These are phyloP conservation scores for Eristalis tenax DNA, from an alignment of 2,888 invertebrate species.

Conservation along the genomic window DNA sequence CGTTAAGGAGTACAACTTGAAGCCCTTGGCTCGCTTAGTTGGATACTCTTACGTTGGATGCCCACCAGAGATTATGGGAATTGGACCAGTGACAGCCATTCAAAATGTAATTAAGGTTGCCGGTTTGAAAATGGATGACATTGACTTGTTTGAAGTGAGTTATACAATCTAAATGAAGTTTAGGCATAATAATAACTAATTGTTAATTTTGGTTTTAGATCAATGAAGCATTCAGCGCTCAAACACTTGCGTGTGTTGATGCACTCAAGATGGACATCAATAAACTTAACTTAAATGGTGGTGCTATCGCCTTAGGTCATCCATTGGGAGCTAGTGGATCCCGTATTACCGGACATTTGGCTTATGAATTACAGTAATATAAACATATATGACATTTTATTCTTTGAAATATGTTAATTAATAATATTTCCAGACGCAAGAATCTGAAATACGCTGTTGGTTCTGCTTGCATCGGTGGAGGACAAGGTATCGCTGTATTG, in stretches of 20 bases:
- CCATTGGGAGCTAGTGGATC: slow-evolving; percentile 97
- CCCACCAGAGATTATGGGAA: slow-evolving; percentile 98
- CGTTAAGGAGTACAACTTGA: slow-evolving; percentile 89
- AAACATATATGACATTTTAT: slow-evolving; percentile 74
- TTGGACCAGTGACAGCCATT: slow-evolving; percentile 97
- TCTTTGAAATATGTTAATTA: slow-evolving; percentile 65
- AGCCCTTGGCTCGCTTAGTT: slow-evolving; percentile 94
- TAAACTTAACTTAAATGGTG: slow-evolving; percentile 96
- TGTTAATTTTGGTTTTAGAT: slow-evolving; percentile 84
- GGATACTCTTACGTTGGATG: slow-evolving; percentile 97
- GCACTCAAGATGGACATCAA: slow-evolving; percentile 92
- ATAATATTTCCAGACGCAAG: slow-evolving; percentile 85
- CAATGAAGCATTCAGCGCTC: slow-evolving; percentile 99
- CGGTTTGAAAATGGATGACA: slow-evolving; percentile 90
- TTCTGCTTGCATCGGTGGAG: slow-evolving; percentile 98
- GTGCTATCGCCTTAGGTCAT: slow-evolving; percentile 98
- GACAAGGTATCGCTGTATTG: slow-evolving; percentile 97
- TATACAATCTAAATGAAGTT: background rate
- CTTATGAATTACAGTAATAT: slow-evolving; percentile 92
- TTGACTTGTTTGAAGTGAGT: slow-evolving; percentile 94
- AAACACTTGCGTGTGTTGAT: slow-evolving; percentile 95
- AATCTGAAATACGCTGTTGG: slow-evolving; percentile 94
- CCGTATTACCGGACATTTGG: slow-evolving; percentile 94
- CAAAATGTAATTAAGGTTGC: slow-evolving; percentile 90
- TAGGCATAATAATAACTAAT: background rate